phyloP scores from a whole-genome alignment of 2,888 invertebrate genomes.

The Monopis laevigella region DNA sequence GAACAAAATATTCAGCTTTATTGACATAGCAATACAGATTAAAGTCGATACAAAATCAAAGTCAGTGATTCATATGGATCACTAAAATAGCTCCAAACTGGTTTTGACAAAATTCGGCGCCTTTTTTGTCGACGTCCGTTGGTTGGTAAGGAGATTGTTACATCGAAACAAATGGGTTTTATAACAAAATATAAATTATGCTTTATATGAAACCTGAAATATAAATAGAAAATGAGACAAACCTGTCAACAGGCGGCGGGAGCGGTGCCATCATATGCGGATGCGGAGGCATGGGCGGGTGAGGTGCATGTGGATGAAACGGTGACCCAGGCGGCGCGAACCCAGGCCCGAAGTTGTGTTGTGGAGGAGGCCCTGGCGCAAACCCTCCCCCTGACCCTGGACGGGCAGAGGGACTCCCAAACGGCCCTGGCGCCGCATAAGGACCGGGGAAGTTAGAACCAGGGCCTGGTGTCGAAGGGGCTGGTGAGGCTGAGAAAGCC shows the following conservation, averaged over 20 bases:
- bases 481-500: conserved; percentile 74
- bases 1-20: no score
- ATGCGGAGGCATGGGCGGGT: conserved; percentile 85
- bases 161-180: no score
- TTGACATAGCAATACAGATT: no score
- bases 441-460: conserved; percentile 47
- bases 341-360: conserved; percentile 77
- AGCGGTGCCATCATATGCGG: conserved; percentile 63
- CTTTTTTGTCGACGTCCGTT: no score
- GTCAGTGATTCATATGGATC: no score
- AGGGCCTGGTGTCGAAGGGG: conserved; percentile 79
- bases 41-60: no score
- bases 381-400: conserved; percentile 88
- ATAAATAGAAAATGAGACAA: no score
- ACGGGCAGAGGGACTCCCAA: conserved; percentile 69
- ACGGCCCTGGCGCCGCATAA: conserved; percentile 73
- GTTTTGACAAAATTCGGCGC: no score
- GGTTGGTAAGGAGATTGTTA: no score
- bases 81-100: no score
- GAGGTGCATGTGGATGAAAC: conserved; percentile 85
- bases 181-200: no score
- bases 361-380: conserved; percentile 78
- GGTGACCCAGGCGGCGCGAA: conserved; percentile 81
- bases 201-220: no score
- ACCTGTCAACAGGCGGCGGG: conserved; percentile 84